phyloP scores from a whole-genome alignment of 2,113 vertebrate species.

The Tupaia tana region DNA sequence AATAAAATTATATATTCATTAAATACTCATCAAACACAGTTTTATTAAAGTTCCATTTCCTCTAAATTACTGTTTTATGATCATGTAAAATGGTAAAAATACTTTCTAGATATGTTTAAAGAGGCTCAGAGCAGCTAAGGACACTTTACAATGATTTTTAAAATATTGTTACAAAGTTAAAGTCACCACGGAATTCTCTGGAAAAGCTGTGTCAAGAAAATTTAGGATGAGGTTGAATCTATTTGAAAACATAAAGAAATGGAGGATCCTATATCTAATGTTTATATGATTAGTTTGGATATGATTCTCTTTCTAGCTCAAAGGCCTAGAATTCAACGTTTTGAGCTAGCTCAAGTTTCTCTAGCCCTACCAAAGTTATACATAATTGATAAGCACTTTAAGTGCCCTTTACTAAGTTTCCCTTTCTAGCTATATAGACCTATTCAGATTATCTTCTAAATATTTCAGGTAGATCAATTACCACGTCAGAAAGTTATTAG shows the following conservation, averaged over 20 bases:
- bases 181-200: neutral
- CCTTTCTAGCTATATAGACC: slow-evolving; percentile 62
- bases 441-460: slow-evolving; percentile 79
- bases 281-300: slow-evolving; percentile 12
- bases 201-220: neutral
- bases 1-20: slow-evolving; percentile 22
- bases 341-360: slow-evolving; percentile 78
- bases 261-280: neutral
- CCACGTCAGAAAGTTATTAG: slow-evolving; percentile 65
- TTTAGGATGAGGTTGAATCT: neutral
- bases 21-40: neutral
- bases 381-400: slow-evolving; percentile 81
- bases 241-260: neutral
- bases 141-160: neutral
- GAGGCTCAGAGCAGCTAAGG: neutral
- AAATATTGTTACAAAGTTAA: slow-evolving; percentile 28
- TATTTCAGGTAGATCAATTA: slow-evolving; percentile 84
- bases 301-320: slow-evolving; percentile 55
- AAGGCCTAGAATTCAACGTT: slow-evolving; percentile 65
- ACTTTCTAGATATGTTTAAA: neutral
- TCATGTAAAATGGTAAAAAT: neutral
- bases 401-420: slow-evolving; percentile 75
- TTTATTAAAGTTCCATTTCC: slow-evolving; percentile 36
- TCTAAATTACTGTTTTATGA: neutral
- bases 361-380: slow-evolving; percentile 67